Conservation (phyloP, 2,888 invertebrate genomes). For the Lymantria monacha region DNA sequence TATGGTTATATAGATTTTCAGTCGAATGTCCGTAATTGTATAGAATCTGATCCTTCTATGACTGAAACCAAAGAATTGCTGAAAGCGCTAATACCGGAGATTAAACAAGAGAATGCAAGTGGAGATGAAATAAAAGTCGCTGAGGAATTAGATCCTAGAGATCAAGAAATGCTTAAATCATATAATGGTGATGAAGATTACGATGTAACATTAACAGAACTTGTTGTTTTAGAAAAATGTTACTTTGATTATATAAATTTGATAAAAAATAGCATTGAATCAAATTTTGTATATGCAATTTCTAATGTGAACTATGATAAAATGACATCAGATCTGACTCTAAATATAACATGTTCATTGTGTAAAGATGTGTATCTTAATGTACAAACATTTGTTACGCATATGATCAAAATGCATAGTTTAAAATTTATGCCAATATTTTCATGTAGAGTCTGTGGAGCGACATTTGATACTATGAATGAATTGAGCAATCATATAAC, state of each 20-base stretch:
- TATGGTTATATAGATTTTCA: slow-evolving; percentile 63
- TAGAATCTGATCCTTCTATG: slow-evolving; percentile 21
- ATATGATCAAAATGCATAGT: slow-evolving; percentile 66
- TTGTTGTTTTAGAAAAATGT: slow-evolving; percentile 65
- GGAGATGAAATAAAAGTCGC: slow-evolving; percentile 36
- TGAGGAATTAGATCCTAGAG: slow-evolving; percentile 23
- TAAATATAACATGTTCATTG: slow-evolving; percentile 53
- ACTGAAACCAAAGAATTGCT: slow-evolving; percentile 34
- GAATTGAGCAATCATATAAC: slow-evolving; percentile 58
- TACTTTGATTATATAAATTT: slow-evolving; percentile 65
- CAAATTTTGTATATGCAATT: slow-evolving; percentile 48
- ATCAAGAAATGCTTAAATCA: slow-evolving; percentile 34
- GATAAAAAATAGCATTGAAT: slow-evolving; percentile 48
- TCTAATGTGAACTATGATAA: slow-evolving; percentile 57
- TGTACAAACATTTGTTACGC: slow-evolving; percentile 44
- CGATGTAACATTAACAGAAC: slow-evolving; percentile 70
- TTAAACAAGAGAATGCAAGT: slow-evolving; percentile 43
- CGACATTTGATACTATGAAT: slow-evolving; percentile 55
- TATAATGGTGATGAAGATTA: slow-evolving; percentile 71
- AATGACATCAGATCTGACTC: slow-evolving; percentile 36
- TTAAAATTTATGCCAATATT: slow-evolving; percentile 57
- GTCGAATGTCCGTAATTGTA: slow-evolving; percentile 27
- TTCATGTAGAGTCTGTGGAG: slow-evolving; percentile 67
- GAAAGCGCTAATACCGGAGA: slow-evolving; percentile 42
- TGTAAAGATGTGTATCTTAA: slow-evolving; percentile 53